Base-by-base conservation (phyloP, 2,888 invertebrate genomes). In the Lasioglossum lativentre region DNA sequence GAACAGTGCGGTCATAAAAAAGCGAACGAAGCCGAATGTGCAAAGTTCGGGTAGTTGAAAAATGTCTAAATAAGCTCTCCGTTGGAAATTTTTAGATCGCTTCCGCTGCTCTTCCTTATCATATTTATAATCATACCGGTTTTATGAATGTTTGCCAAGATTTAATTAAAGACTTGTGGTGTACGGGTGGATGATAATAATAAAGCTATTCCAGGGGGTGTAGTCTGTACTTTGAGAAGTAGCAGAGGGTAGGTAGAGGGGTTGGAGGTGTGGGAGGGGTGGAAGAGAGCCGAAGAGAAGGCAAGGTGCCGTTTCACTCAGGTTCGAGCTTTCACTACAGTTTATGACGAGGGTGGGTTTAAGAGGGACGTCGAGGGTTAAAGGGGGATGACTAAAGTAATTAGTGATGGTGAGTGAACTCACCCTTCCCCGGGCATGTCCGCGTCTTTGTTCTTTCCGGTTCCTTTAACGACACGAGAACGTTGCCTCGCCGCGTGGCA, bases 391-490 rank as follows among this genome's bases (percentile, higher is more conserved):
- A 90, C 90, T 92, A 91, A 92, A 92, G 92, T 93, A 93, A 93
- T 93, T 93, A 93, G 93, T 92, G 91, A 93, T 89, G 92, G 90
- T 91, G 92, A 92, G 90, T 89, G 91, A 91, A 86, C 88, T 88
- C 85, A 88, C 88, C 89, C 84, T 82, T 68, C 71, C 77, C 38
- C 78, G 30, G 14, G 78, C 73, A 52, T 70, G 83, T 73, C 78
- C 75, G 38, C 80, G 80, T 85, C 86, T 83, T 89, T 88, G 88
- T 88, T 87, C 84, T 71, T 86, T 85, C 71, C 83, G 86, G 83
- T 84, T 82, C 81, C 80, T 87, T 88, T 87, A 85, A 87, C 85
- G 87, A 84, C 82, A 77, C 71, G 80, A 82, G 86, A 85, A 88
- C 83, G 82, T 86, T 83, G 83, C 81, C 80, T 83, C 80, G 85